Evolutionary conservation across 1,140 invertebrate genomes (phyloP).

Genomic region (Agrilus planipennis): DNA sequence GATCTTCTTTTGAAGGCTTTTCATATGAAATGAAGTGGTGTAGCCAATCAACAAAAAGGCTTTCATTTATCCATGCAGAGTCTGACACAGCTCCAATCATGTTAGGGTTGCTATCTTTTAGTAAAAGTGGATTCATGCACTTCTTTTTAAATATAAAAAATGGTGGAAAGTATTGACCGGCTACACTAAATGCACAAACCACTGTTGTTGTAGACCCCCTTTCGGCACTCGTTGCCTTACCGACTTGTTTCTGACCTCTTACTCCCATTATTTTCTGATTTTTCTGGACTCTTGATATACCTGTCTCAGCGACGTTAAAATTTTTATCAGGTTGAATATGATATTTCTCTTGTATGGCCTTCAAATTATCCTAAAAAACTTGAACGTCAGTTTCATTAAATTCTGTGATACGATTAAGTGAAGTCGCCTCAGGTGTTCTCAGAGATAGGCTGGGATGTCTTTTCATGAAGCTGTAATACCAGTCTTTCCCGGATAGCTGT

Average conservation of each 20-base stretch:
- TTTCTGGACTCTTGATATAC: too few relatives aligned
- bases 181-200: slow-evolving; percentile 8
- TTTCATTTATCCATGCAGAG: slow-evolving; percentile 13
- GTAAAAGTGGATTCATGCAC: slow-evolving; percentile 11
- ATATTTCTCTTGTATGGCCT: too few relatives aligned
- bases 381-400: slow-evolving; percentile 9
- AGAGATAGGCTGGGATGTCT: slow-evolving; percentile 7
- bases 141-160: slow-evolving; percentile 16
- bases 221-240: slow-evolving; percentile 12
- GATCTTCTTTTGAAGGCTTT: slow-evolving; percentile 10
- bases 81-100: slow-evolving; percentile 12
- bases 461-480: slow-evolving; percentile 9
- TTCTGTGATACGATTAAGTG: slow-evolving; percentile 4
- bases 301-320: too few relatives aligned
- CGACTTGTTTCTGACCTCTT: slow-evolving; percentile 12
- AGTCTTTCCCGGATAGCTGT: slow-evolving; percentile 5
- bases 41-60: slow-evolving; percentile 11
- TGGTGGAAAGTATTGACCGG: too few relatives aligned
- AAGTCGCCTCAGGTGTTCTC: slow-evolving; percentile 6
- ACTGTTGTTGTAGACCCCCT: slow-evolving; percentile 9
- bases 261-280: too few relatives aligned
- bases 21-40: slow-evolving; percentile 13
- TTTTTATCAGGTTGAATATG: too few relatives aligned
- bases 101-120: slow-evolving; percentile 10
- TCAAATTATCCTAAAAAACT: too few relatives aligned